Conservation (phyloP, 2,797 vertebrate species). For the Alcedo atthis region DNA sequence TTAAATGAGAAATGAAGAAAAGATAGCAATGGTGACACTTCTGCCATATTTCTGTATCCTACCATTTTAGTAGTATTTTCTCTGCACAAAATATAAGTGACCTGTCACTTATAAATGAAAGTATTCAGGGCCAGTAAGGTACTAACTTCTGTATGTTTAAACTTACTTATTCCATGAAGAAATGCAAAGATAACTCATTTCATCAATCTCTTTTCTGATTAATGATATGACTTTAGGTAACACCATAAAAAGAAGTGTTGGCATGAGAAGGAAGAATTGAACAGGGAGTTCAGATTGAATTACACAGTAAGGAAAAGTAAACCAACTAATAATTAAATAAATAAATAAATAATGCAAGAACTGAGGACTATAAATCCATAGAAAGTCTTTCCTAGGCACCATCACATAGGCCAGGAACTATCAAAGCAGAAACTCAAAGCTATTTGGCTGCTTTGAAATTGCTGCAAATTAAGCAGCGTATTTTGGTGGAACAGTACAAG, state of each 20-base stretch:
- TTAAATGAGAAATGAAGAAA: slow-evolving; percentile 3
- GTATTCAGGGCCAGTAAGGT: neutral
- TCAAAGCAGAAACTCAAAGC: neutral
- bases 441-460: neutral
- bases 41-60: neutral
- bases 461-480: neutral
- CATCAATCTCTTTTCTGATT: neutral
- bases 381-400: neutral
- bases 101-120: neutral
- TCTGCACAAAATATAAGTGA: neutral
- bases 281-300: neutral
- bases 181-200: neutral
- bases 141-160: neutral
- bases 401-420: neutral
- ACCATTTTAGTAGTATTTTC: neutral
- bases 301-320: neutral
- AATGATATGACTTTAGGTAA: neutral
- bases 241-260: neutral
- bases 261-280: neutral
- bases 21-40: neutral
- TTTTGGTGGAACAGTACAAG: neutral
- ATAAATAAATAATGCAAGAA: neutral
- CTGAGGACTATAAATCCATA: neutral
- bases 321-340: neutral
- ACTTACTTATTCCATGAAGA: neutral